These are phyloP conservation scores for Antigone vipio DNA, from an alignment of 2,113 vertebrate species.

Conservation along the genomic window DNA sequence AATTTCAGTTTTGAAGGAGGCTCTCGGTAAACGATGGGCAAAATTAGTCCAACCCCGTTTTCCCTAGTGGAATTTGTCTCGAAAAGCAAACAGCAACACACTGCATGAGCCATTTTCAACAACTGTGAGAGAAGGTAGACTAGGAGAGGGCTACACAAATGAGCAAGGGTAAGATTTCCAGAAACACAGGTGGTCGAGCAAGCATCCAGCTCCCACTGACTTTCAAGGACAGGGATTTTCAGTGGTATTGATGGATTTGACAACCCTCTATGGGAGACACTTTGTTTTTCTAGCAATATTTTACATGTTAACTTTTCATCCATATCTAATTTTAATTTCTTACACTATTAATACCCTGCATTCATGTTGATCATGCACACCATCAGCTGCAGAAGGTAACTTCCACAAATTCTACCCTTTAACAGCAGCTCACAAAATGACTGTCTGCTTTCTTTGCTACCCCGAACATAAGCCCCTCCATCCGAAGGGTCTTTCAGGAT, in stretches of 20 bases:
- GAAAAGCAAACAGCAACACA: constrained; percentile 49
- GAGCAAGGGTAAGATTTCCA: background rate
- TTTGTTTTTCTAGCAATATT: background rate
- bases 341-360: background rate
- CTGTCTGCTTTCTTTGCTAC: background rate
- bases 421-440: background rate
- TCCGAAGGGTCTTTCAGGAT: background rate
- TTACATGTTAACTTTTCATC: background rate
- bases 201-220: background rate
- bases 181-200: background rate
- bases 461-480: background rate
- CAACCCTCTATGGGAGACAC: background rate
- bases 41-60: constrained; percentile 20
- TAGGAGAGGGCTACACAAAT: background rate
- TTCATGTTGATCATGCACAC: background rate
- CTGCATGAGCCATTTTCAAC: constrained; percentile 27
- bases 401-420: background rate
- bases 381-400: background rate
- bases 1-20: constrained; percentile 32
- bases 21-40: background rate
- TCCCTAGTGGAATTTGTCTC: constrained; percentile 37
- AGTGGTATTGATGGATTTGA: background rate
- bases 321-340: background rate
- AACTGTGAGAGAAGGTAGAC: background rate
- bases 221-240: background rate